Percentiles rank a stretch among this genome's conserved stretches.
Evolutionary conservation across 2,888 invertebrate genomes (phyloP).

Genomic region (Melanchra persicariae): DNA sequence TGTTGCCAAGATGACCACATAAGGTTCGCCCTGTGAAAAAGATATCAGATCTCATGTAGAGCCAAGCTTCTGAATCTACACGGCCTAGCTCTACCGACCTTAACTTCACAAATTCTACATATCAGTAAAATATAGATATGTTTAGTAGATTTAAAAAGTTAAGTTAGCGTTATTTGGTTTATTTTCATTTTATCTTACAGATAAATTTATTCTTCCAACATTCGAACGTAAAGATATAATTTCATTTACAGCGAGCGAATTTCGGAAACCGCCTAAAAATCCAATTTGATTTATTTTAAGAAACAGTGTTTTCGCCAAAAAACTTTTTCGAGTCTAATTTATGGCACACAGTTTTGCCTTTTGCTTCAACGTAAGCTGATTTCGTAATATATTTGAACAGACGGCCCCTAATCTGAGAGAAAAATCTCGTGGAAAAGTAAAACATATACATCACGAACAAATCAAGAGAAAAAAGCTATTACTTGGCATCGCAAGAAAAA

Average conservation of each 20-base stretch:
- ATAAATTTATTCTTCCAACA: neutral
- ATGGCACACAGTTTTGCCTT: constrained; percentile 25
- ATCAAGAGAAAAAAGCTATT: constrained; percentile 58
- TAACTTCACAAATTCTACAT: too few species aligned
- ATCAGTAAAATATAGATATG: too few species aligned
- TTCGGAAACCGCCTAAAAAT: neutral
- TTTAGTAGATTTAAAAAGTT: too few species aligned
- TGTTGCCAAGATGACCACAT: too few species aligned
- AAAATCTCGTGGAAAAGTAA: constrained; percentile 47
- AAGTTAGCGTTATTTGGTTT: too few species aligned
- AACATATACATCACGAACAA: constrained; percentile 49
- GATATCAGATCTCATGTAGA: too few species aligned
- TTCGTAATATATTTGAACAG: constrained; percentile 47
- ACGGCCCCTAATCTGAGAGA: constrained; percentile 37
- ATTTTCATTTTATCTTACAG: too few species aligned
- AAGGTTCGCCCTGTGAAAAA: too few species aligned
- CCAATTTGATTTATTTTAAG: constrained; percentile 24
- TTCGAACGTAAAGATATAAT: neutral
- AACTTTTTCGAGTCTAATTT: constrained; percentile 25
- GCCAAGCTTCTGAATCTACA: too few species aligned
- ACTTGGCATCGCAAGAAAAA: constrained; percentile 48
- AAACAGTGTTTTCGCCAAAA: constrained; percentile 22
- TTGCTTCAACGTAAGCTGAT: constrained; percentile 30
- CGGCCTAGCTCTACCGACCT: too few species aligned
- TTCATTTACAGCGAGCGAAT: constrained; percentile 18